Evolutionary conservation across 1,140 invertebrate genomes (phyloP).

Genomic region (Arion vulgaris): DNA sequence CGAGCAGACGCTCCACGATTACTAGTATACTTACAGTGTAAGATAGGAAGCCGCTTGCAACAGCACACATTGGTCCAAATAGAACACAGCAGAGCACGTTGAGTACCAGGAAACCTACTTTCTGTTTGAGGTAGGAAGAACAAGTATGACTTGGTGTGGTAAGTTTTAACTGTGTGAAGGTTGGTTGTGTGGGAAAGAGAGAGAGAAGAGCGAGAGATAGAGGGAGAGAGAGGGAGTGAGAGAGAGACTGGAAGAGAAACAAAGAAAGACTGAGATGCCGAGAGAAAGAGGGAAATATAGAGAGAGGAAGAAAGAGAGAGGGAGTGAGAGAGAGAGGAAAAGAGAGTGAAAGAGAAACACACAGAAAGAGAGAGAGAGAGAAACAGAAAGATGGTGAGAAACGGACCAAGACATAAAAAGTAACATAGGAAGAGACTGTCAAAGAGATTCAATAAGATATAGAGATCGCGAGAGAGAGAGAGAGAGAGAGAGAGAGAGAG

Average conservation of each 20-base stretch:
- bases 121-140: neutral
- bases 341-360: no score
- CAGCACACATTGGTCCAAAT: neutral
- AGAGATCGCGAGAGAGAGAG: no score
- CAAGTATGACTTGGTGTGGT: neutral
- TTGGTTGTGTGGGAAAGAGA: neutral
- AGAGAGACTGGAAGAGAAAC: neutral
- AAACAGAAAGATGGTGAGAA: no score
- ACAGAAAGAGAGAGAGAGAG: no score
- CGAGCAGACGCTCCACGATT: no score
- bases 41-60: neutral
- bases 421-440: no score
- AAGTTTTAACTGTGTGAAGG: neutral
- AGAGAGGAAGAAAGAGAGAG: neutral
- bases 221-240: neutral
- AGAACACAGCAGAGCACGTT: neutral
- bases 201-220: no score
- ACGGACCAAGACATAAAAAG: no score
- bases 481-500: no score
- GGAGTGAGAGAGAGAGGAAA: neutral
- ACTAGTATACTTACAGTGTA: slow-evolving; percentile 12
- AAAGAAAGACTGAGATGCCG: neutral
- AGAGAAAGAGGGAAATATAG: no score
- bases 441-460: no score
- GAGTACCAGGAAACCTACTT: slow-evolving; percentile 3